These are phyloP conservation scores for Ageneiosus marmoratus DNA, from an alignment of 2,113 vertebrate species.

Conservation along the genomic window DNA sequence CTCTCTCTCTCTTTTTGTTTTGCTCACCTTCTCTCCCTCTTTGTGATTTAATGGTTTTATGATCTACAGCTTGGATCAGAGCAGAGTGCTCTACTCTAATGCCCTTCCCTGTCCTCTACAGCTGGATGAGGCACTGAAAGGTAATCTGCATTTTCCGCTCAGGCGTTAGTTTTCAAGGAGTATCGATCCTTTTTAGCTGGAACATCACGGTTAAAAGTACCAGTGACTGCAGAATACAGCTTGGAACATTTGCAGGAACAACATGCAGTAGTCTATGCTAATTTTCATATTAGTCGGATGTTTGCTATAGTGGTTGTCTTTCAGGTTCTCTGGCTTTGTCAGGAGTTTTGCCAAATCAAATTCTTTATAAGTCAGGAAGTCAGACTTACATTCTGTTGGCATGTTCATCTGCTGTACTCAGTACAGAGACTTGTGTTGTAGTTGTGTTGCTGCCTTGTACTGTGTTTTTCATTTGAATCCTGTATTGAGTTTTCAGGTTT, in stretches of 20 bases:
- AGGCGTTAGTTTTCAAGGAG: not conserved
- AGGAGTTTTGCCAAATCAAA: not conserved
- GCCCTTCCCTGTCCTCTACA: conserved; percentile 8
- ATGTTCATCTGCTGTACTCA: not conserved
- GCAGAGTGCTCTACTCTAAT: not conserved
- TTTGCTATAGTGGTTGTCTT: not conserved
- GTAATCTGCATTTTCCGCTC: conserved; percentile 44
- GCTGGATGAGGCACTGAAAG: conserved; percentile 53
- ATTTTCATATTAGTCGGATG: not conserved
- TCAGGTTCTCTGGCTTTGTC: not conserved
- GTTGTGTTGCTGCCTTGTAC: not conserved
- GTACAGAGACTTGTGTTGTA: not conserved
- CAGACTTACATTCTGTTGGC: not conserved
- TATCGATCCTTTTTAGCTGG: conserved; percentile 17
- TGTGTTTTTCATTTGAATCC: not conserved
- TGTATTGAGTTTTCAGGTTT: not conserved
- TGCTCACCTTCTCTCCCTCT: not conserved
- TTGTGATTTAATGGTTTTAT: conserved; percentile 28
- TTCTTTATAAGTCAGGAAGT: not conserved
- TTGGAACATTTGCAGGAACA: not conserved
- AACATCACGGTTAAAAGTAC: not conserved
- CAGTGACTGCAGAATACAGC: not conserved
- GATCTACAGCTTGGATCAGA: conserved; percentile 31
- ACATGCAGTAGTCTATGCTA: not conserved
- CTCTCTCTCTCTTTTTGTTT: not conserved